phyloP scores from a whole-genome alignment of 2,113 vertebrate species.

The Cepphus grylle region DNA sequence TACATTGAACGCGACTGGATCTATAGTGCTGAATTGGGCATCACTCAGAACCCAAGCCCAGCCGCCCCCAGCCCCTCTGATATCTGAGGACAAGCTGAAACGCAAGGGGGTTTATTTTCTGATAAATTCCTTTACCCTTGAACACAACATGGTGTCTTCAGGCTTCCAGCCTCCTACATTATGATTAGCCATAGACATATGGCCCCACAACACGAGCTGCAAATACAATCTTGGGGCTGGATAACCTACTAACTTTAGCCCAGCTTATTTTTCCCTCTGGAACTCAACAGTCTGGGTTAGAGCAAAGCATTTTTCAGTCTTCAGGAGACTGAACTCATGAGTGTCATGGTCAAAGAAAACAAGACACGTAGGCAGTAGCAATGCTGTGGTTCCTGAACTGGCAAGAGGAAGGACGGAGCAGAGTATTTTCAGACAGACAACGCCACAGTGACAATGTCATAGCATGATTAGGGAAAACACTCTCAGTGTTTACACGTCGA shows the following conservation, averaged over 20 bases:
- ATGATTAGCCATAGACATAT: neutral
- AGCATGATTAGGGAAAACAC: neutral
- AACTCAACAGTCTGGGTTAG: neutral
- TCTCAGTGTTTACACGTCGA: neutral
- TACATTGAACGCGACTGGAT: too few relatives aligned
- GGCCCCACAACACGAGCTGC: neutral
- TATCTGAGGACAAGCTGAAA: too few relatives aligned
- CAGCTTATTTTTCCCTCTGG: neutral
- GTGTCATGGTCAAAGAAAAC: neutral
- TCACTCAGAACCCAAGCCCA: too few relatives aligned
- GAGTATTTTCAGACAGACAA: neutral
- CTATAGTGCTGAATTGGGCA: too few relatives aligned
- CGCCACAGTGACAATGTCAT: neutral
- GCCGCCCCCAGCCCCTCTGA: too few relatives aligned
- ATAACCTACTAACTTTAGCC: neutral
- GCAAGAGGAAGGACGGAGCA: neutral
- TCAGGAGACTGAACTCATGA: rapidly evolving
- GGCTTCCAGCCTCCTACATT: neutral
- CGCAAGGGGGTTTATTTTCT: too few relatives aligned
- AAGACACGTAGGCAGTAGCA: rapidly evolving
- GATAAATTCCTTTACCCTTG: too few relatives aligned
- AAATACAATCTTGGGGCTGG: rapidly evolving
- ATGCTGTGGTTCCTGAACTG: neutral
- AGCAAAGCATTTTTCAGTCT: neutral
- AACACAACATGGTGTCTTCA: neutral